A percentile compares a stretch with the other conserved stretches of the same genome.
Evolutionary conservation across 2,888 invertebrate genomes (phyloP).

Genomic region (Melanophora roralis): DNA sequence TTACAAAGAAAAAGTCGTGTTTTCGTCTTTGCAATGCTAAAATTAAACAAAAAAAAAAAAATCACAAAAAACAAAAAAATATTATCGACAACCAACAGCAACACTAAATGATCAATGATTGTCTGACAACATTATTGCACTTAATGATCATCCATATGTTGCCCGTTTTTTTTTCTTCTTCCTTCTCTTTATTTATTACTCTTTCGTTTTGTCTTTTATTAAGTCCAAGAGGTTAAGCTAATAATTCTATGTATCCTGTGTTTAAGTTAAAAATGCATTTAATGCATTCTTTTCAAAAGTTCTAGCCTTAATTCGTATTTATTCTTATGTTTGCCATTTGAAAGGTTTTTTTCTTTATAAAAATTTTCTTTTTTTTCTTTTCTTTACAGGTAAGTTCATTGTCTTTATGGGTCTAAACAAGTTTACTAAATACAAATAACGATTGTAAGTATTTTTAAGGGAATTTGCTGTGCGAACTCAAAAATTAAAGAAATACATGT

Average conservation of each 20-base stretch:
- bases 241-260: slow-evolving; percentile 7
- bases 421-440: not conserved
- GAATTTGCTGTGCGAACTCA: no score
- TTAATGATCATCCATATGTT: slow-evolving; percentile 49
- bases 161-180: slow-evolving; percentile 1
- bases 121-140: slow-evolving; percentile 53
- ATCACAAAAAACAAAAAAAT: slow-evolving; percentile 3
- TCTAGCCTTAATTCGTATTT: slow-evolving; percentile 15
- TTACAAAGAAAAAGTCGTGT: slow-evolving; percentile 35
- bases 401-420: not conserved
- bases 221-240: slow-evolving; percentile 5
- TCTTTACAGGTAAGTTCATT: slow-evolving; percentile 28
- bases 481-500: no score
- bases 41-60: not conserved
- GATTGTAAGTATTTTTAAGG: no score
- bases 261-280: slow-evolving; percentile 4
- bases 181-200: not conserved
- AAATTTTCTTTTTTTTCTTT: slow-evolving; percentile 17
- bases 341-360: slow-evolving; percentile 5
- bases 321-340: not conserved
- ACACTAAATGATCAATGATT: slow-evolving; percentile 54
- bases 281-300: not conserved
- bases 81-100: slow-evolving; percentile 5
- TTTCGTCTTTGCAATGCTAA: slow-evolving; percentile 37
- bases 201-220: slow-evolving; percentile 15